phyloP scores from a whole-genome alignment of 2,113 vertebrate species.

The Rhinoderma darwinii region DNA sequence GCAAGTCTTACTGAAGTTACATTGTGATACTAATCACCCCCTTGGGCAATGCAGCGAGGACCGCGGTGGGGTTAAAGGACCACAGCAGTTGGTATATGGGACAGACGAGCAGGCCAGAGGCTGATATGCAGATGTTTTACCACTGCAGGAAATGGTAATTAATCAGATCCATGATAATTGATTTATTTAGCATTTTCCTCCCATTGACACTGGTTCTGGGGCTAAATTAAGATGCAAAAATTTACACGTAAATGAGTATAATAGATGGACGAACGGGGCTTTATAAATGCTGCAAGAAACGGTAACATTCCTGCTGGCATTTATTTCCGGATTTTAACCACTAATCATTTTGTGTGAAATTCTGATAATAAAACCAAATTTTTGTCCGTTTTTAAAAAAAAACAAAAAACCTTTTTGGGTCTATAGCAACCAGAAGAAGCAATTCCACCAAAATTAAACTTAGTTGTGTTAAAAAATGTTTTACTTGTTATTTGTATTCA shows the following conservation, averaged over 20 bases:
- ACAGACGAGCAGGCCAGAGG: background rate
- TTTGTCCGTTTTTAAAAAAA: too few species aligned
- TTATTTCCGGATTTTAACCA: too few species aligned
- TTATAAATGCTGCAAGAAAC: background rate
- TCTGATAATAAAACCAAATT: too few species aligned
- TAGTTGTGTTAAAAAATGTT: too few species aligned
- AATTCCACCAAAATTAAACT: too few species aligned
- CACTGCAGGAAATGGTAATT: slow-evolving; percentile 21
- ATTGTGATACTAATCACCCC: background rate
- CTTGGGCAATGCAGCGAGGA: background rate
- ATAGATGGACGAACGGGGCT: background rate
- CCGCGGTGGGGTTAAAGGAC: background rate
- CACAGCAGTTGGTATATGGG: background rate
- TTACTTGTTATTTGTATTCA: too few species aligned
- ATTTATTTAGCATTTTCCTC: slow-evolving; percentile 3
- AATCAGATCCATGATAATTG: slow-evolving; percentile 28
- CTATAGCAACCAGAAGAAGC: too few species aligned
- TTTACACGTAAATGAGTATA: background rate
- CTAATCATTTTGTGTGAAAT: too few species aligned
- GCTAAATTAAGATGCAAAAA: background rate
- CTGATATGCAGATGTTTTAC: background rate
- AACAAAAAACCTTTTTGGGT: too few species aligned
- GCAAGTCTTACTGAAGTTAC: background rate
- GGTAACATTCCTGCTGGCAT: background rate
- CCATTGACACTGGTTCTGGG: background rate